Evolutionary conservation across 1,140 invertebrate genomes (phyloP), one percentile per base, ranked within the genome.

Genomic region (Drosophila lowei): DNA sequence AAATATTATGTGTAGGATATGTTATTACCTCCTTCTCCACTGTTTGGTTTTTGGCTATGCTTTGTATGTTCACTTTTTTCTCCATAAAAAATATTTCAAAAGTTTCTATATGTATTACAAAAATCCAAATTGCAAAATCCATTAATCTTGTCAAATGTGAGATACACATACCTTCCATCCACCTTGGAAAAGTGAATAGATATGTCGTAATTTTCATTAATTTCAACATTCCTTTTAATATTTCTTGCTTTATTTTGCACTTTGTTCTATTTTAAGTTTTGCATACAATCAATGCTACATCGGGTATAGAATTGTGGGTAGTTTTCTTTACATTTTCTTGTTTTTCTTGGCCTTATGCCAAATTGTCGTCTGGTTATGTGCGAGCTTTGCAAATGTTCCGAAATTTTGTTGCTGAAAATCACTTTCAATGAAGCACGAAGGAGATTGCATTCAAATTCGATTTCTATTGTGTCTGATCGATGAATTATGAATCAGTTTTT

Each of bases 391-490:
- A 76, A 68, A 72, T 56, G 61, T 62, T 68, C 80, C 77, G 56
- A 64, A 59, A 79, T 59, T 59, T 77, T 76, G 75, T 76, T 50
- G 62, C 61, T 62, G 50, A 68, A 79, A 79, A 84, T 79, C 75
- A 76, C 66, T 79, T 88, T 88, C 72, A 81, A 83, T 76, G 58
- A 43, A 60, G 53, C 68, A 70, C 54, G 54, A 56, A 65, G 58
- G 67, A 58, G 48, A 43, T 11, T 55, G 42, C 65, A 77, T 30
- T 55, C 34, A 30, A 56, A 63, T 72, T 81, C 66, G 67, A 89
- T 72, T 86, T 83, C 75, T 65, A 86, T 86, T 89, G 88, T 89
- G 83, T 83, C 84, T 89, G 55, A 63, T 58, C 64, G 54, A 86
- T 84, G 65, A 78, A 78, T 72, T 77, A 71, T 88, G 64, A 81